Percentiles rank a stretch among this genome's conserved stretches.
These are phyloP conservation scores for Galemys pyrenaicus DNA, from an alignment of 2,113 vertebrate genomes.

Conservation along the genomic window DNA sequence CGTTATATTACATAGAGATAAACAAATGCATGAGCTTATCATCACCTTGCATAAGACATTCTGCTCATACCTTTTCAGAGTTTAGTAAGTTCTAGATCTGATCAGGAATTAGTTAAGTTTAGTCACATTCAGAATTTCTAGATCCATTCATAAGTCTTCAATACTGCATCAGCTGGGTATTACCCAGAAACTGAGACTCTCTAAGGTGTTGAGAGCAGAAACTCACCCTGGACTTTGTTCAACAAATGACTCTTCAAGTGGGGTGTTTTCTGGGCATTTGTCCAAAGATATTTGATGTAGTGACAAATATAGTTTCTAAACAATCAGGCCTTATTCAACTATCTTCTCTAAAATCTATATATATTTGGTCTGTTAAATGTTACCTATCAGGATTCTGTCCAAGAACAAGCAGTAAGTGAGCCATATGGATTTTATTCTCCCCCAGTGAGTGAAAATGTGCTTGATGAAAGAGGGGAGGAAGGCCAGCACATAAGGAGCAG, in stretches of 20 bases:
- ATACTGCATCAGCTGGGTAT: not conserved
- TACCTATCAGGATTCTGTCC: constrained; percentile 28
- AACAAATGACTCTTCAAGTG: not conserved
- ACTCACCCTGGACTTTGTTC: not conserved
- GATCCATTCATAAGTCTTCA: not conserved
- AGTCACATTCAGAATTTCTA: not conserved
- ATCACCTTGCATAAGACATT: not conserved
- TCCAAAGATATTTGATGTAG: not conserved
- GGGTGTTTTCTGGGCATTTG: not conserved
- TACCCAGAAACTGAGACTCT: not conserved
- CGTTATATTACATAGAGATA: not conserved
- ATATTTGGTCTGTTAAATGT: not conserved
- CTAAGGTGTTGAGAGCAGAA: not conserved
- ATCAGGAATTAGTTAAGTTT: not conserved
- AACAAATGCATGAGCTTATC: not conserved
- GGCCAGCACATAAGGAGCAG: not conserved
- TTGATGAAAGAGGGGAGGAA: not conserved
- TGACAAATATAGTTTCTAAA: not conserved
- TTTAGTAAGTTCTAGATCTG: not conserved
- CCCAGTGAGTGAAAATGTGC: not conserved
- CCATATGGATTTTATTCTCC: not conserved
- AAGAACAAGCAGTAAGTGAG: not conserved
- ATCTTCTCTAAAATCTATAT: not conserved
- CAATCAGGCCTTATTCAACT: not conserved
- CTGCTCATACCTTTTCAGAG: not conserved